Conservation (phyloP, 2,797 vertebrate genomes). For the Aulostomus chinensis region DNA sequence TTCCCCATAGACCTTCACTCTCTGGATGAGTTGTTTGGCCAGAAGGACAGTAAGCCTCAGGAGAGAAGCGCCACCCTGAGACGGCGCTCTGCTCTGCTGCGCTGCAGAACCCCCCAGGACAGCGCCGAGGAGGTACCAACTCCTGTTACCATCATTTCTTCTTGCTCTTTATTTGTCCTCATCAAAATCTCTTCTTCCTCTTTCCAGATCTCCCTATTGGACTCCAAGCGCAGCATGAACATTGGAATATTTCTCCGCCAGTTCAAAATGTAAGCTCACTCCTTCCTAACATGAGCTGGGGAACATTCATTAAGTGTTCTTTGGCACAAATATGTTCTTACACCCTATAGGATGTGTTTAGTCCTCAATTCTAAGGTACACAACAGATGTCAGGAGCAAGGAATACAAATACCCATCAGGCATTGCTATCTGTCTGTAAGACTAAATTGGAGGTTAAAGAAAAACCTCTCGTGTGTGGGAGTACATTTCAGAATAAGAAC, state of each 20-base stretch:
- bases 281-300: background rate
- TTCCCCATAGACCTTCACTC: constrained; percentile 81
- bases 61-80: constrained; percentile 63
- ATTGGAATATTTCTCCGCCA: constrained; percentile 86
- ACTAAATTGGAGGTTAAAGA: too few relatives aligned
- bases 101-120: constrained; percentile 74
- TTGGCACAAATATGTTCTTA: too few relatives aligned
- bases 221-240: constrained; percentile 87
- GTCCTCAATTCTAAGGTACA: too few relatives aligned
- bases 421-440: too few relatives aligned
- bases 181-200: constrained; percentile 17
- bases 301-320: too few relatives aligned
- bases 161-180: too few relatives aligned
- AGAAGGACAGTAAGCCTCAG: constrained; percentile 70
- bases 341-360: too few relatives aligned
- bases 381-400: too few relatives aligned
- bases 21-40: constrained; percentile 82
- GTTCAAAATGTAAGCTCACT: constrained; percentile 82
- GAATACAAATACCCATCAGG: too few relatives aligned
- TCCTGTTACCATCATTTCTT: too few relatives aligned
- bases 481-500: too few relatives aligned
- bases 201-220: constrained; percentile 80
- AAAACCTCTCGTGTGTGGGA: too few relatives aligned
- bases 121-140: constrained; percentile 79
- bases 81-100: constrained; percentile 57